Evolutionary conservation across 92 coral and sea anemone genomes (phyloP).

Genomic region (Hydrozoanthus gracilis): DNA sequence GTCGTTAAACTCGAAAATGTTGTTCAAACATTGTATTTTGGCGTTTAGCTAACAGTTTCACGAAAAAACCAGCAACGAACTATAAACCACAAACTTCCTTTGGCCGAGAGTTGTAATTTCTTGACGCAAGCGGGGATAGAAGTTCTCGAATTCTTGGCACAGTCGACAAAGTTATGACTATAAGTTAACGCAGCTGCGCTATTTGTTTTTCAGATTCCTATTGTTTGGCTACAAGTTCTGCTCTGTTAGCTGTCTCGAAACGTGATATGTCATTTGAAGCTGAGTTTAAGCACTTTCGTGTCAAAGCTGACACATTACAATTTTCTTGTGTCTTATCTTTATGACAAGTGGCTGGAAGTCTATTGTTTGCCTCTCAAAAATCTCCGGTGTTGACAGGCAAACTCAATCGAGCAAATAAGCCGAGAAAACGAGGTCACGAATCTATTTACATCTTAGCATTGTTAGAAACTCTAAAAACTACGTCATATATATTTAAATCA

Average conservation of each 20-base stretch:
- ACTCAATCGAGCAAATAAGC: not conserved
- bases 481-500: too few species aligned
- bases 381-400: conserved; percentile 4
- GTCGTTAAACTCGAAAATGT: not conserved
- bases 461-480: not conserved
- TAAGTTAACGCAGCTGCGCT: not conserved
- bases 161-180: not conserved
- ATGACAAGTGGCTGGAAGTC: not conserved
- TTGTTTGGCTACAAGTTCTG: not conserved
- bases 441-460: conserved; percentile 21
- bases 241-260: not conserved
- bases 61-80: not conserved
- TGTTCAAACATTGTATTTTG: not conserved
- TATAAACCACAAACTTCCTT: not conserved
- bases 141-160: conserved; percentile 1
- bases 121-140: not conserved
- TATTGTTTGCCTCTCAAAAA: not conserved
- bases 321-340: not conserved
- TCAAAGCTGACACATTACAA: conserved; percentile 25
- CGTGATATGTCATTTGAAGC: conserved; percentile 1
- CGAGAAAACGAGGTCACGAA: conserved; percentile 17
- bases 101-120: not conserved
- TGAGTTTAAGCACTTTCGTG: not conserved
- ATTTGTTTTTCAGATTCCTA: not conserved
- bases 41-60: not conserved